Percentiles rank a stretch among this genome's conserved stretches.
phyloP scores from a whole-genome alignment of 2,113 vertebrate genomes.

The Cephalopterus ornatus region DNA sequence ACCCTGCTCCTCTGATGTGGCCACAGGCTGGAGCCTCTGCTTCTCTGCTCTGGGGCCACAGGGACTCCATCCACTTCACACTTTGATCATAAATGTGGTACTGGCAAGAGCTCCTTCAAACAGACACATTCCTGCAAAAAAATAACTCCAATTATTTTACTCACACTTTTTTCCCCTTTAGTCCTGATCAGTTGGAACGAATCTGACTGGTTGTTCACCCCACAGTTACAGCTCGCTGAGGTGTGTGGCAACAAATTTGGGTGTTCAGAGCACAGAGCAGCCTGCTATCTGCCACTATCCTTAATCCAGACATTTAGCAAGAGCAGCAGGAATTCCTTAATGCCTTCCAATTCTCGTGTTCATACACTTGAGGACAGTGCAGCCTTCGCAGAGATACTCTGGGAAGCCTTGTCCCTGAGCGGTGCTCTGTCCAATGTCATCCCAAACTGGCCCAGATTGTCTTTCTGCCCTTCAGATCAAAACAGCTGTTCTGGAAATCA shows the following conservation, averaged over 20 bases:
- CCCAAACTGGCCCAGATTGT: neutral
- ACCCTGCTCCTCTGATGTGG: neutral
- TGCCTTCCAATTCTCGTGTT: neutral
- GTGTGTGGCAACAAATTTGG: neutral
- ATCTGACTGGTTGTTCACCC: neutral
- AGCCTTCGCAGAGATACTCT: accelerated
- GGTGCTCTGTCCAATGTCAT: accelerated
- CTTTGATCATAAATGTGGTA: neutral
- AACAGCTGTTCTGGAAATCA: neutral
- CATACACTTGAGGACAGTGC: accelerated
- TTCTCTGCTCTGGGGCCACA: neutral
- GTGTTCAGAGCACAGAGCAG: neutral
- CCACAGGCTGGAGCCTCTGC: neutral
- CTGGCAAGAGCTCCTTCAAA: neutral
- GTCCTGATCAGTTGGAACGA: neutral
- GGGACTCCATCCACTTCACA: neutral
- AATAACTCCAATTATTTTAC: neutral
- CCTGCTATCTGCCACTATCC: neutral
- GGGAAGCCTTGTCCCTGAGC: neutral
- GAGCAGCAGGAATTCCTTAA: neutral
- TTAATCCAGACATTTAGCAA: neutral
- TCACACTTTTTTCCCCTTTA: neutral
- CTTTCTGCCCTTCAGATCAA: neutral
- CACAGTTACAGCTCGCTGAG: neutral
- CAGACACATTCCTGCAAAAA: neutral